Base-by-base conservation (phyloP, 2,888 invertebrate species). In the Drosophila barbarae region DNA sequence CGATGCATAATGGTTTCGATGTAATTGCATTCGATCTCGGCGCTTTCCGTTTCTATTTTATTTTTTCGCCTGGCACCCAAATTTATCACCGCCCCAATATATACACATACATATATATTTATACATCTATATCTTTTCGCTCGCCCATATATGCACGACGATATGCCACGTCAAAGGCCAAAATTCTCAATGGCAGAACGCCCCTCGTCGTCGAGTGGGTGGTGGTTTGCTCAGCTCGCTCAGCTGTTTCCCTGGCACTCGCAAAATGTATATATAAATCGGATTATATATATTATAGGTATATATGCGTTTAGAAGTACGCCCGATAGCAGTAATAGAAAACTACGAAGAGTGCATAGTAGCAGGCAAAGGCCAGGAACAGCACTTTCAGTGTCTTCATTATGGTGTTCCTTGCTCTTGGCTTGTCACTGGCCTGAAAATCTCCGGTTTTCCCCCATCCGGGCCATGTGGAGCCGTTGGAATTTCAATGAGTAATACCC, bases 281-380 rank as follows among this genome's bases (percentile, higher is more conserved):
- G 9, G 46, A 46, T 12, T 34, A 26, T n/a, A 21, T 21, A 39
- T 28, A 39, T 9, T 21, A 39, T 28, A 39, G 5, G 12, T 38
- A 26, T 21, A 47, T 12, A 7, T 56, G 12, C 51, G 58, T 34
- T 68, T 67, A 75, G 36, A 85, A 47, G 64, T 78, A 79, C 52
- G 76, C 77, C 38, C 80, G 79, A 74, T 87, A 74, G 70, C 85
- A 74, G 73, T 84, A 87, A 71, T 87, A 87, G 71, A 85, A 87
- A 66, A 78, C 64, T 53, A 87, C 44, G 53, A 87, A 87, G 28
- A 84, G 66, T 65, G 79, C 75, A 79, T 87, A 87, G 74, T 75
- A 87, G 66, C 76, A 76, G 38, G 77, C 72, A 71, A 87, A 87
- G 39, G 71, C 69, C 56, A 70, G 64, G 64, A 75, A 73, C 55